Evolutionary conservation across 92 coral and sea anemone genomes (phyloP).

Genomic region (Heteractis magnifica): DNA sequence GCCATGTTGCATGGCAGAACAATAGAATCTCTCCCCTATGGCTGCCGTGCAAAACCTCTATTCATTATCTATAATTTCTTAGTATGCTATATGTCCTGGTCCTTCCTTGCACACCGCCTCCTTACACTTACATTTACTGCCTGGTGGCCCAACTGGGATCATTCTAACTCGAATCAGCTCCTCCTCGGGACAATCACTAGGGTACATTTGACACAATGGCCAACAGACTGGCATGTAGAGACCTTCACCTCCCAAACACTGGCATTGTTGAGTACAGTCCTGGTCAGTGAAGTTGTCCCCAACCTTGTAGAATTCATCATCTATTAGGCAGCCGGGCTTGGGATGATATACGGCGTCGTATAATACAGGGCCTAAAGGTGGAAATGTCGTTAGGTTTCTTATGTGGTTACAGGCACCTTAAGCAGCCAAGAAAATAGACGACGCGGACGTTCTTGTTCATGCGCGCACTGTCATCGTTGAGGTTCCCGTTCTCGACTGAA

Average conservation of each 20-base stretch:
- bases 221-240: slow-evolving; percentile 24
- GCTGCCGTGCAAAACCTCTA: no score
- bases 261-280: slow-evolving; percentile 16
- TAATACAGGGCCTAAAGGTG: background rate
- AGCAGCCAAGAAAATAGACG: no score
- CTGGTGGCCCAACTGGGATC: slow-evolving; percentile 16
- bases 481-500: no score
- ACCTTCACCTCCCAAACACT: slow-evolving; percentile 17
- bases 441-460: no score
- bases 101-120: slow-evolving; percentile 19
- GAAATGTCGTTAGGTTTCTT: no score
- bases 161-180: background rate
- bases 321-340: slow-evolving; percentile 14
- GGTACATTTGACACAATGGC: slow-evolving; percentile 7
- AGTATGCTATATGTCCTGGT: background rate
- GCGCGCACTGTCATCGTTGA: no score
- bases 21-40: no score
- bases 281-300: slow-evolving; percentile 15
- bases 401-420: no score
- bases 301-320: slow-evolving; percentile 15
- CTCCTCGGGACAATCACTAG: slow-evolving; percentile 16
- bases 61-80: no score
- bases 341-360: background rate
- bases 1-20: no score
- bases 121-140: slow-evolving; percentile 16